phyloP scores from a whole-genome alignment of 2,113 vertebrate genomes.

The Tinamus guttatus region DNA sequence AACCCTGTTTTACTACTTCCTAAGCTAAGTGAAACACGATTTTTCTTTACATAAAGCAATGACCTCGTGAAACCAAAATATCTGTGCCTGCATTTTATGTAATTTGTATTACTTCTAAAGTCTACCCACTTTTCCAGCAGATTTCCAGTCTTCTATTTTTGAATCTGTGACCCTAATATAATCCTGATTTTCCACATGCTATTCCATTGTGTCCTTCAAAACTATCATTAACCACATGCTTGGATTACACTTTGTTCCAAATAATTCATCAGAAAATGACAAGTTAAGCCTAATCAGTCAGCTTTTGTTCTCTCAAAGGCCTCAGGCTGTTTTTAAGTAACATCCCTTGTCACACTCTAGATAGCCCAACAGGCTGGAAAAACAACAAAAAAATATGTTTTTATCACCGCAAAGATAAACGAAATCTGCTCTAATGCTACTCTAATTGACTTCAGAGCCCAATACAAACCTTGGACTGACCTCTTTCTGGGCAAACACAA shows the following conservation, averaged over 20 bases:
- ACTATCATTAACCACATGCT: not conserved
- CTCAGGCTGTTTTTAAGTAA: slow-evolving; percentile 3
- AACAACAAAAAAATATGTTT: not conserved
- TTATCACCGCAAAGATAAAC: not conserved
- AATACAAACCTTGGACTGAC: slow-evolving; percentile 2
- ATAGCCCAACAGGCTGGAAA: not conserved
- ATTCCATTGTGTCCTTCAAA: slow-evolving; percentile 7
- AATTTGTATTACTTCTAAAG: not conserved
- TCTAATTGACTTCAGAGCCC: slow-evolving; percentile 1
- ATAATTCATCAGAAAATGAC: slow-evolving; percentile 11
- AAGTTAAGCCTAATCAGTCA: slow-evolving; percentile 28
- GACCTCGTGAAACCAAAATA: slow-evolving; percentile 13
- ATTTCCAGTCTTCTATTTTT: not conserved
- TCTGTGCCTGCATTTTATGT: not conserved
- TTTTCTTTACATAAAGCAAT: not conserved
- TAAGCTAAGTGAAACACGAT: not conserved
- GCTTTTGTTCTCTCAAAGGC: not conserved
- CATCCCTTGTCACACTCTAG: not conserved
- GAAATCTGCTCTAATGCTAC: slow-evolving; percentile 11
- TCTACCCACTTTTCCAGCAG: not conserved
- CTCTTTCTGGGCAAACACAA: slow-evolving; percentile 15
- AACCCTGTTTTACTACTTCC: not conserved
- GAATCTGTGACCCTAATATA: not conserved
- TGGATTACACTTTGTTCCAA: slow-evolving; percentile 9
- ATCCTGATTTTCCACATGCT: not conserved